A percentile compares a stretch with the other conserved stretches of the same genome.
Evolutionary conservation across 2,113 vertebrate genomes (phyloP).

Genomic region (Ictalurus furcatus): DNA sequence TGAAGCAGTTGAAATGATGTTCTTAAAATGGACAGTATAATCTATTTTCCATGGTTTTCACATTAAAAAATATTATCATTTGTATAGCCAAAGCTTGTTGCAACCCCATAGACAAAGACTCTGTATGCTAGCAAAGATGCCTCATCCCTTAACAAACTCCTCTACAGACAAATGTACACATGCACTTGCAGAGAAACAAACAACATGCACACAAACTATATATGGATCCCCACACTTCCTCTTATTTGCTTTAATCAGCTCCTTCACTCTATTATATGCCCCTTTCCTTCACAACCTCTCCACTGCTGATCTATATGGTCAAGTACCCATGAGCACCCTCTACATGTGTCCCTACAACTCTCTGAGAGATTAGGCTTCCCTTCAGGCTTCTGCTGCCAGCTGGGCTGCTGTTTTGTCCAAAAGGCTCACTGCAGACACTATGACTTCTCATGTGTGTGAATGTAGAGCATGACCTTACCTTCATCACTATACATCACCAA

Average conservation of each 20-base stretch:
- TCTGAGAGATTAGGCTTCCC: background rate
- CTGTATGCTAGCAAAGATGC: background rate
- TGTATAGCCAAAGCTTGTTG: background rate
- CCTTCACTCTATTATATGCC: background rate
- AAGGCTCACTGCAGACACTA: background rate
- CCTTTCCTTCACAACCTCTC: background rate
- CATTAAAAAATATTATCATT: background rate
- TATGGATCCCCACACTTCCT: background rate
- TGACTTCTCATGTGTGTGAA: background rate
- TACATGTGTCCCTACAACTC: background rate
- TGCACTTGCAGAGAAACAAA: background rate
- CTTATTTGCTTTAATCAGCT: background rate
- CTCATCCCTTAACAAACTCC: background rate
- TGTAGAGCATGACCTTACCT: background rate
- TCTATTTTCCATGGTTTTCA: background rate
- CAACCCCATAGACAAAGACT: background rate
- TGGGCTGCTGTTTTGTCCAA: background rate
- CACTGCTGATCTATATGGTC: background rate
- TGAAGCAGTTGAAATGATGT: background rate
- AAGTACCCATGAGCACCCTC: conserved; percentile 11
- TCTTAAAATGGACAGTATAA: background rate
- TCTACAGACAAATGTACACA: background rate
- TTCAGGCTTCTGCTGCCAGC: conserved; percentile 22
- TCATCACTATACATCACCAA: no score
- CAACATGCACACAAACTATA: background rate